A percentile compares a stretch with the other conserved stretches of the same genome.
Conservation (phyloP, 2,797 vertebrate genomes). For the Alca torda region DNA sequence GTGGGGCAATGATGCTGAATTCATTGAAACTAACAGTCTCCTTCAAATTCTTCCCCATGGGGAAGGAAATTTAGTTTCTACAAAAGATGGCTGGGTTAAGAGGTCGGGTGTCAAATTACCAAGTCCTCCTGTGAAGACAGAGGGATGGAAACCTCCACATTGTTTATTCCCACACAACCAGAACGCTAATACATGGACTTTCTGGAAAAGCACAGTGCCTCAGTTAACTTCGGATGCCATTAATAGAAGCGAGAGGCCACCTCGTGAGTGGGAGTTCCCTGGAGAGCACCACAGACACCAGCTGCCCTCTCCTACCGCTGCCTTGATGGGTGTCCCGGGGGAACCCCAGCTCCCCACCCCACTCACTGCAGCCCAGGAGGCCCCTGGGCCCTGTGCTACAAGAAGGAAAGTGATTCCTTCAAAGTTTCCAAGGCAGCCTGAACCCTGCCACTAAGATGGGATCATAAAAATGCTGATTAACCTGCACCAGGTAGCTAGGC, state of each 20-base stretch:
- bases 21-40: not conserved
- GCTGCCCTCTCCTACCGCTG: not conserved
- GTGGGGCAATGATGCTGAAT: not conserved
- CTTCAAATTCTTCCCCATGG: not conserved
- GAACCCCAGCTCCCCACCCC: not conserved
- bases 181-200: accelerated
- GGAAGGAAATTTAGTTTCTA: conserved; percentile 4
- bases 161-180: not conserved
- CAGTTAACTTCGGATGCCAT: not conserved
- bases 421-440: not conserved
- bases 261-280: accelerated
- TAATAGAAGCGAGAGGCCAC: not conserved
- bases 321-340: accelerated
- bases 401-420: not conserved
- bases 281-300: not conserved
- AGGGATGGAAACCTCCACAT: not conserved
- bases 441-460: not conserved
- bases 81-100: not conserved
- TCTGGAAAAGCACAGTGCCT: not conserved
- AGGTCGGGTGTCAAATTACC: not conserved
- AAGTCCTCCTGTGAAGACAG: not conserved
- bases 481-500: not conserved
- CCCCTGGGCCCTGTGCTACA: not conserved
- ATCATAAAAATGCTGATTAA: not conserved
- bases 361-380: accelerated